These are phyloP conservation scores for Eleutherodactylus coqui DNA, from an alignment of 2,797 vertebrate genomes.

Conservation along the genomic window DNA sequence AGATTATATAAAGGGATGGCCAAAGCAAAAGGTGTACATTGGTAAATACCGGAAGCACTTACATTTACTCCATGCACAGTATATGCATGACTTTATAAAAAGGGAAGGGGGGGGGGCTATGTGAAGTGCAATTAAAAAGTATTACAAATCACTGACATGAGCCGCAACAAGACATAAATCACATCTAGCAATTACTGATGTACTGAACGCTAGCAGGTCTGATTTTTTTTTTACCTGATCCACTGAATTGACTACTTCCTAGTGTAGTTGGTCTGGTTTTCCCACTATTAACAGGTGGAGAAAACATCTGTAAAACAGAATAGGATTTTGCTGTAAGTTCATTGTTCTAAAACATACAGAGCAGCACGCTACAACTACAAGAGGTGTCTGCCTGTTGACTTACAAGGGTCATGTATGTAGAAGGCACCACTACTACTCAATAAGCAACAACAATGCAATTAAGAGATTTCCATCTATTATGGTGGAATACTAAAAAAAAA, in stretches of 20 bases:
- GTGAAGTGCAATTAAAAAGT: not conserved
- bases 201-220: not conserved
- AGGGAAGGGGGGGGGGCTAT: not conserved
- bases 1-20: not conserved
- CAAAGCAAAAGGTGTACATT: not conserved
- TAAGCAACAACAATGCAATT: not conserved
- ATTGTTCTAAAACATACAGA: constrained; percentile 1
- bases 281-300: constrained; percentile 95
- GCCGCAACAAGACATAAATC: not conserved
- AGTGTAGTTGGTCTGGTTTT: constrained; percentile 96
- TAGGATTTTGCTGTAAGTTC: constrained; percentile 55
- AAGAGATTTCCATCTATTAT: not conserved
- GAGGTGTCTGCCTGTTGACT: not conserved
- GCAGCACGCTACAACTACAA: constrained; percentile 46
- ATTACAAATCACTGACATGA: constrained; percentile 10
- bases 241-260: constrained; percentile 96
- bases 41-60: not conserved
- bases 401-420: not conserved
- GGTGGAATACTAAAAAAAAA: no score
- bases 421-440: not conserved
- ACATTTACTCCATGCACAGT: not conserved
- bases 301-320: constrained; percentile 92
- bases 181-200: not conserved
- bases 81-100: not conserved
- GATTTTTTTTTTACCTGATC: constrained; percentile 86